Percentiles rank a stretch among this genome's conserved stretches.
These are phyloP conservation scores for Parnassius mnemosyne DNA, from an alignment of 2,888 invertebrate genomes.

Conservation along the genomic window DNA sequence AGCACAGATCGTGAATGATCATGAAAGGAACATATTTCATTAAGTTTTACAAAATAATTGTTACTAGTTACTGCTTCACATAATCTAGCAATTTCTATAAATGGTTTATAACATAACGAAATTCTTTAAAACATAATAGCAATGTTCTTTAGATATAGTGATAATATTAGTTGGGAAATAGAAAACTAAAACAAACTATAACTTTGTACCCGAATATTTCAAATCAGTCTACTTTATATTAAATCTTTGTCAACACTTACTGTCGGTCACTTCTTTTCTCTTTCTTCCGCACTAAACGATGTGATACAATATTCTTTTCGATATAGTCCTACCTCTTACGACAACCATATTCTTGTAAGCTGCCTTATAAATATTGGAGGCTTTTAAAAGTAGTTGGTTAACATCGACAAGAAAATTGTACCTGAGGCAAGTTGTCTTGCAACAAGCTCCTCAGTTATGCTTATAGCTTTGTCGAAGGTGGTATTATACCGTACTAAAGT, in stretches of 20 bases:
- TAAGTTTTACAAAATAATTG: too few relatives aligned
- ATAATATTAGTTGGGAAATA: too few relatives aligned
- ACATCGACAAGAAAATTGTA: constrained; percentile 64
- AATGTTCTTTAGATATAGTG: too few relatives aligned
- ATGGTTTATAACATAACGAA: too few relatives aligned
- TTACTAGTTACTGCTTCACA: too few relatives aligned
- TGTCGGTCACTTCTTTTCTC: constrained; percentile 62
- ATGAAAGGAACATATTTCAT: not conserved
- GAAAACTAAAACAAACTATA: too few relatives aligned
- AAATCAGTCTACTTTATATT: constrained; percentile 18
- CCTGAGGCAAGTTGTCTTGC: constrained; percentile 56
- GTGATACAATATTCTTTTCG: constrained; percentile 59
- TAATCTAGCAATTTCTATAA: too few relatives aligned
- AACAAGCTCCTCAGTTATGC: constrained; percentile 53
- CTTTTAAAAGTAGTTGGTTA: constrained; percentile 47
- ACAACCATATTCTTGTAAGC: constrained; percentile 23
- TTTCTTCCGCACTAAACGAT: constrained; percentile 53
- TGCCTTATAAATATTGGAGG: constrained; percentile 29
- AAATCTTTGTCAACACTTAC: constrained; percentile 47
- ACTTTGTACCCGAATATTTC: not conserved
- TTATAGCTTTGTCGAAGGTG: constrained; percentile 49
- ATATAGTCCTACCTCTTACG: constrained; percentile 36
- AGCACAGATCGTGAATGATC: constrained; percentile 35
- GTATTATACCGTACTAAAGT: constrained; percentile 32
- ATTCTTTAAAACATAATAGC: too few relatives aligned